These are phyloP conservation scores for Empis livida DNA, from an alignment of 2,888 invertebrate species.

Conservation along the genomic window DNA sequence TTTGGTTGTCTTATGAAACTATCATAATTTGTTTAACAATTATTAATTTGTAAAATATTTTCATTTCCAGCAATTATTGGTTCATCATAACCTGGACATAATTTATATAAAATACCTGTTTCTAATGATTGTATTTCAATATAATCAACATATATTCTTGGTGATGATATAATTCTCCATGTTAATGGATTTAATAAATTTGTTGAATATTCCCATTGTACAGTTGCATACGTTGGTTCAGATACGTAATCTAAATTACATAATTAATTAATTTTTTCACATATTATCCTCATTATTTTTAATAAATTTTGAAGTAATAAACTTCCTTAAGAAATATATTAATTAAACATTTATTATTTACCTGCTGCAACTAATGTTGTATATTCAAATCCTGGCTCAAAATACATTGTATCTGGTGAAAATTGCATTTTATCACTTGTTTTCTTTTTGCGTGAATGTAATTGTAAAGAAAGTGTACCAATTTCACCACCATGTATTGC, in stretches of 20 bases:
- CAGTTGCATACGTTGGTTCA: conserved; percentile 51
- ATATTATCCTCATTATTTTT: too few species aligned
- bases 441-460: conserved; percentile 48
- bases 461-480: conserved; percentile 53
- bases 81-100: conserved; percentile 53
- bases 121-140: conserved; percentile 61
- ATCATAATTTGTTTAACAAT: conserved; percentile 15
- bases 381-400: conserved; percentile 55
- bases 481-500: conserved; percentile 63
- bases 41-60: conserved; percentile 25
- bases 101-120: conserved; percentile 41
- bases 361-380: conserved; percentile 53
- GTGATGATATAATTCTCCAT: conserved; percentile 63
- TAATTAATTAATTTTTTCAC: too few species aligned
- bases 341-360: too few species aligned
- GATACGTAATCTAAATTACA: too few species aligned
- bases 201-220: conserved; percentile 68
- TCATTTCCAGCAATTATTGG: conserved; percentile 49
- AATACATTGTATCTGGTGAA: conserved; percentile 39
- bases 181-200: conserved; percentile 71
- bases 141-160: conserved; percentile 59
- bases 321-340: too few species aligned
- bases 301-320: too few species aligned
- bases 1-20: too few species aligned
- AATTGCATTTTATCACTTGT: conserved; percentile 47